A percentile compares a stretch with the other conserved stretches of the same genome.
phyloP scores from a whole-genome alignment of 1,140 invertebrate genomes.

The Rhopalosiphum maidis region DNA sequence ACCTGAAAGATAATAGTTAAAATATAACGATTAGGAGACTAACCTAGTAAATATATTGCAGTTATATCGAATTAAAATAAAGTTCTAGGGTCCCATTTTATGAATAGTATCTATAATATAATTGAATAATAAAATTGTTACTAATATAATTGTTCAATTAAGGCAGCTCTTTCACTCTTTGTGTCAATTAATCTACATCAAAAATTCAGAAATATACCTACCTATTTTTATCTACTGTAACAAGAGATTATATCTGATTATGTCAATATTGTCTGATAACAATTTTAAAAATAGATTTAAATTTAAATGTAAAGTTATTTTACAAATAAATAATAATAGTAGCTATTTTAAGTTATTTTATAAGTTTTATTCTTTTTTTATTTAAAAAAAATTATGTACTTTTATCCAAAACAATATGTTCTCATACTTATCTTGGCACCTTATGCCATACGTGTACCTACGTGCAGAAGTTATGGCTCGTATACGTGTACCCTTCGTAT shows the following conservation, averaged over 20 bases:
- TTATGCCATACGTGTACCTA: too few relatives aligned
- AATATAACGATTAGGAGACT: background rate
- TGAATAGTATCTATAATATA: background rate
- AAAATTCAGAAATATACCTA: background rate
- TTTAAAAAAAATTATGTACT: background rate
- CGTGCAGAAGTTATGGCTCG: too few relatives aligned
- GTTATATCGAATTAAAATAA: background rate
- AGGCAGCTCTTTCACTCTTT: too few relatives aligned
- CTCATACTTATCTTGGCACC: too few relatives aligned
- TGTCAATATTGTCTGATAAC: background rate
- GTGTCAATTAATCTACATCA: too few relatives aligned
- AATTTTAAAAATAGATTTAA: background rate
- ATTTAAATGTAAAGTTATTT: background rate
- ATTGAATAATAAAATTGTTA: too few relatives aligned
- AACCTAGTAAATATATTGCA: background rate
- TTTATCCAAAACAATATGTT: too few relatives aligned
- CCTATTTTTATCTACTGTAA: too few relatives aligned
- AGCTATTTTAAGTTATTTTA: background rate
- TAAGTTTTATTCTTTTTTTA: too few relatives aligned
- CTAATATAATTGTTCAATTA: too few relatives aligned
- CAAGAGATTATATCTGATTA: too few relatives aligned
- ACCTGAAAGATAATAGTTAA: slow-evolving; percentile 65
- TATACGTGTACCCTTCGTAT: too few relatives aligned
- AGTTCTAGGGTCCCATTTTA: background rate
- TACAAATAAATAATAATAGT: background rate